Conservation (phyloP, 2,113 vertebrate species). For the Junco hyemalis region DNA sequence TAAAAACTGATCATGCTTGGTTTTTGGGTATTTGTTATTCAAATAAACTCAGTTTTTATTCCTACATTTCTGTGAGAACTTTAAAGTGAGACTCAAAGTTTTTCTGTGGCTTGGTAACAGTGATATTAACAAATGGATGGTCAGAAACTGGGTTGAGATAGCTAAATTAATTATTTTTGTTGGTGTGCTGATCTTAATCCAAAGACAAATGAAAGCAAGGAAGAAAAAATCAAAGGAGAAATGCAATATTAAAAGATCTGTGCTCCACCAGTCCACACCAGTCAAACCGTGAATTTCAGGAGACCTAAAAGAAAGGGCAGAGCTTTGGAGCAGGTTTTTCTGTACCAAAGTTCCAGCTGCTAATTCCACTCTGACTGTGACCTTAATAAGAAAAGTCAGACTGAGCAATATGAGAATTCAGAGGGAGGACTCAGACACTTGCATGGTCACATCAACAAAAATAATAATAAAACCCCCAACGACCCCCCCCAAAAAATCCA, state of each 20-base stretch:
- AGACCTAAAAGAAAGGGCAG: not conserved
- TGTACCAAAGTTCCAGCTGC: not conserved
- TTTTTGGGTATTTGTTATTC: not conserved
- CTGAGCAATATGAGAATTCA: not conserved
- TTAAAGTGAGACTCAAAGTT: conserved; percentile 55
- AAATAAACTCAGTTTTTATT: conserved; percentile 57
- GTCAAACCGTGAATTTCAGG: not conserved
- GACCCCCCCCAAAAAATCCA: not conserved
- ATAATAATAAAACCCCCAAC: not conserved
- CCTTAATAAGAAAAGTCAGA: not conserved
- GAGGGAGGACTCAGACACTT: not conserved
- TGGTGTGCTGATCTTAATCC: conserved; percentile 58
- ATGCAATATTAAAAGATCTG: not conserved
- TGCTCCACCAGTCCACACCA: conserved; percentile 1
- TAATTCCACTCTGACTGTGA: not conserved
- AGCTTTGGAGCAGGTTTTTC: not conserved
- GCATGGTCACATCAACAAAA: not conserved
- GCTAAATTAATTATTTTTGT: conserved; percentile 70
- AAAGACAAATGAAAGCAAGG: conserved; percentile 29
- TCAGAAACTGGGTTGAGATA: conserved; percentile 67
- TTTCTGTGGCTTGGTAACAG: conserved; percentile 39
- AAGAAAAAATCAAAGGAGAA: not conserved
- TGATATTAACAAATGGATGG: conserved; percentile 61
- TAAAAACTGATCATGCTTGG: not conserved
- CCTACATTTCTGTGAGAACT: conserved; percentile 24